Evolutionary conservation across 2,888 invertebrate species (phyloP), one percentile per base, ranked within the genome.

Genomic region (Lingula anatina): DNA sequence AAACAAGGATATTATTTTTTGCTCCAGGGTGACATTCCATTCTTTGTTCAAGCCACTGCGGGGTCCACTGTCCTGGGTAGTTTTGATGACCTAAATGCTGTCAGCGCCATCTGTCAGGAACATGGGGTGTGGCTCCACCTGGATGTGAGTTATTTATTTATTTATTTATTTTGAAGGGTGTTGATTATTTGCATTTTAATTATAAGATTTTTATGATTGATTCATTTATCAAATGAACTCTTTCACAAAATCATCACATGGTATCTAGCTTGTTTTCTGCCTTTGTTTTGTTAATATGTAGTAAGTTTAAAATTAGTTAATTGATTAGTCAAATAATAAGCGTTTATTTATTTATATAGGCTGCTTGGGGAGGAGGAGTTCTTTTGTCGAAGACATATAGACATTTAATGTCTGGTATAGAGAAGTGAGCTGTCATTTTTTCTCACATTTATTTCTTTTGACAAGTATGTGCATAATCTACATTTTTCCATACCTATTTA

Each of bases 41-140:
- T 68, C 45, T 55, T 70, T 50, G 68, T 74, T 23, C 65, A 64
- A 46, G 73, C 68, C 7, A 73, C 73, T 4, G 55, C 65, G 5
- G 72, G 71, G 21, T 69, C 70, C 3, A 72, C 71, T 5, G 71
- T 73, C 4, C 47, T 63, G 9, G 93, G 93, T 0, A 91, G 92
- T 0, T 93, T 89, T 63, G 94, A 94, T 75, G 90, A 91, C 0
- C 69, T 94, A 38, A 79, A 83, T 12, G 79, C 83, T 20, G 85
- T 93, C 47, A 85, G 88, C 0, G 83, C 82, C 28, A 66, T 93
- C 20, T 93, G 93, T 71, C 78, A 84, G 62, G 84, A 86, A 67
- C 84, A 89, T 66, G 82, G 84, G 2, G 73, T 94, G 58, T 94
- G 93, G 93, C 77, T 94, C 54, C 94, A 94, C 68, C 91, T 92